Conservation (phyloP, 2,888 invertebrate genomes). For the Philonicus albiceps region DNA sequence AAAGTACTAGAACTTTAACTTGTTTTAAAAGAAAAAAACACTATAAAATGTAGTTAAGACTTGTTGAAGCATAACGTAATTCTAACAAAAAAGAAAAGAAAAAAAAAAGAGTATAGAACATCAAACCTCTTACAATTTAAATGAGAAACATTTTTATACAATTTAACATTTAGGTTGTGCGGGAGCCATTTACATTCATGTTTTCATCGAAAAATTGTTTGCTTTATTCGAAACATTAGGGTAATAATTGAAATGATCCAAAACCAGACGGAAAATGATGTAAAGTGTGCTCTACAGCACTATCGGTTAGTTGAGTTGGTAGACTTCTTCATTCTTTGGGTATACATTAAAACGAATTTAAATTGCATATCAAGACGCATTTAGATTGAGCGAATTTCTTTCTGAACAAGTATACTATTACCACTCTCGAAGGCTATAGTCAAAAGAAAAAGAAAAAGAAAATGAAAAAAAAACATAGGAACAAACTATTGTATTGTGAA, state of each 20-base stretch:
- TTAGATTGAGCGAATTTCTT: neutral
- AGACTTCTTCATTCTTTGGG: neutral
- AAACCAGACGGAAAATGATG: neutral
- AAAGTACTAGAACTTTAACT: neutral
- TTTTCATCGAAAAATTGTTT: neutral
- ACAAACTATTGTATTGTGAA: conserved; percentile 17
- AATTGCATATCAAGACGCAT: conserved; percentile 29
- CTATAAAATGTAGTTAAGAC: conserved; percentile 25
- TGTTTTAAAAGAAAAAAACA: neutral
- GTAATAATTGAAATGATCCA: neutral
- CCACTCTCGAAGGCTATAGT: conserved; percentile 35
- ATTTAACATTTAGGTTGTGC: neutral
- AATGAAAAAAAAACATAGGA: neutral
- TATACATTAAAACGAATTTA: conserved; percentile 29
- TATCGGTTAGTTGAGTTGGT: neutral
- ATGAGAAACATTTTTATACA: neutral
- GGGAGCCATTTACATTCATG: neutral
- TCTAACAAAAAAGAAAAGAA: conserved; percentile 9
- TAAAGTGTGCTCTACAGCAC: neutral
- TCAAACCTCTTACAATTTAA: neutral
- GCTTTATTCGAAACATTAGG: neutral
- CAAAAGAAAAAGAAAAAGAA: neutral
- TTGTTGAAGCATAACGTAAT: conserved; percentile 21
- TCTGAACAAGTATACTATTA: conserved; percentile 17
- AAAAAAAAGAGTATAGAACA: neutral